Percentiles rank a stretch among this genome's conserved stretches.
Conservation (phyloP, 1,140 invertebrate genomes). For the Venturia canescens region DNA sequence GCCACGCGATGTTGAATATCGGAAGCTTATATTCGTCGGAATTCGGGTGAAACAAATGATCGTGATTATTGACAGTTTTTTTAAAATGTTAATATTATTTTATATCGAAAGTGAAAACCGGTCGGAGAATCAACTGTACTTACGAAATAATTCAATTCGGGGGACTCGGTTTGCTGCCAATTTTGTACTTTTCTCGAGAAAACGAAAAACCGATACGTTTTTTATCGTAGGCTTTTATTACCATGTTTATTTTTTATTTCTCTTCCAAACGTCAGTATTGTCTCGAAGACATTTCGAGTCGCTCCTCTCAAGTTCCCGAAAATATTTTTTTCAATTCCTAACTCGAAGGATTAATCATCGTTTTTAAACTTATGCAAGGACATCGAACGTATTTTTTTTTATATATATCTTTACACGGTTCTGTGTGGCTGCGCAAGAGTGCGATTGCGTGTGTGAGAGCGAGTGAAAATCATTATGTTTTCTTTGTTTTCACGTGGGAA, state of each 20-base stretch:
- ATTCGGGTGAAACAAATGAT: too few relatives aligned
- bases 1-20: too few relatives aligned
- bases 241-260: slow-evolving; percentile 14
- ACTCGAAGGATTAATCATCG: background rate
- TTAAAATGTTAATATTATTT: too few relatives aligned
- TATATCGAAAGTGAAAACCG: too few relatives aligned
- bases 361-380: slow-evolving; percentile 17
- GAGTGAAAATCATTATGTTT: too few relatives aligned
- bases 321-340: slow-evolving; percentile 29
- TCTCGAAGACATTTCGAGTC: slow-evolving; percentile 6
- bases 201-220: too few relatives aligned
- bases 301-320: slow-evolving; percentile 1
- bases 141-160: background rate
- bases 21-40: too few relatives aligned
- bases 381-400: slow-evolving; percentile 26
- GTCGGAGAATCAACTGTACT: background rate
- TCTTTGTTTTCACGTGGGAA: too few relatives aligned
- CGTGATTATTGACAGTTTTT: too few relatives aligned
- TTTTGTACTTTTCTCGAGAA: slow-evolving; percentile 12
- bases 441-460: too few relatives aligned
- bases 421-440: background rate
- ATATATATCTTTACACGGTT: slow-evolving; percentile 5
- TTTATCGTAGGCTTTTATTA: background rate
- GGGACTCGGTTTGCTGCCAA: background rate
- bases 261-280: slow-evolving; percentile 36